These are phyloP conservation scores for Myocastor coypus DNA, from an alignment of 2,113 vertebrate genomes.

Conservation along the genomic window DNA sequence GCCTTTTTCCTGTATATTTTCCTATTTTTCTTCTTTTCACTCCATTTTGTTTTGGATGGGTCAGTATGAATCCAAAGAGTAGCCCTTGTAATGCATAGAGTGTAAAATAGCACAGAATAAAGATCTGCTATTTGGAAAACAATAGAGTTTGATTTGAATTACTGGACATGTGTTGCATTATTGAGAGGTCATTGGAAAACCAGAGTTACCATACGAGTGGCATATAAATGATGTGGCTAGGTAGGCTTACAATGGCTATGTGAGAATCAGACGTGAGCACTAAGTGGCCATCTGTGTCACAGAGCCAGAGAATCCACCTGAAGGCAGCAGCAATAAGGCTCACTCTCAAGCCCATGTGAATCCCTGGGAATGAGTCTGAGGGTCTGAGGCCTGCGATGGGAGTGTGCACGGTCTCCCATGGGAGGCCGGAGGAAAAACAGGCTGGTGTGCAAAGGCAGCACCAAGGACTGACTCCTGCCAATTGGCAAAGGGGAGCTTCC, in stretches of 20 bases:
- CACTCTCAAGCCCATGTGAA: neutral
- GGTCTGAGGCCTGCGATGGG: neutral
- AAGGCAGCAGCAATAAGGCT: too few species aligned
- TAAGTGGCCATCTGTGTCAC: neutral
- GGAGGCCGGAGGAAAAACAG: neutral
- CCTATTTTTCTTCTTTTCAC: neutral
- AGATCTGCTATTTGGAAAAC: neutral
- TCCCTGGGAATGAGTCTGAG: neutral
- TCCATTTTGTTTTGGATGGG: neutral
- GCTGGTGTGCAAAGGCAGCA: neutral
- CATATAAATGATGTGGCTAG: neutral
- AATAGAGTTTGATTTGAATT: neutral
- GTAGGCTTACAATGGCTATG: neutral
- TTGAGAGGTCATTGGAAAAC: neutral
- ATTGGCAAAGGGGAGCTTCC: neutral
- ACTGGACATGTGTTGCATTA: neutral
- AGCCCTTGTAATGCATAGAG: neutral
- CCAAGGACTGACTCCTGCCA: neutral
- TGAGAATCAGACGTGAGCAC: neutral
- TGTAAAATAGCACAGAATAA: neutral
- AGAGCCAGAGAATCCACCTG: neutral
- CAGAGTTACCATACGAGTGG: neutral
- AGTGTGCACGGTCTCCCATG: neutral
- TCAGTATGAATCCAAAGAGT: neutral
- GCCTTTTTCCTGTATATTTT: neutral